A percentile compares a stretch with the other conserved stretches of the same genome.
Conservation (phyloP, 2,797 vertebrate species). For the Rousettus madagascariensis region DNA sequence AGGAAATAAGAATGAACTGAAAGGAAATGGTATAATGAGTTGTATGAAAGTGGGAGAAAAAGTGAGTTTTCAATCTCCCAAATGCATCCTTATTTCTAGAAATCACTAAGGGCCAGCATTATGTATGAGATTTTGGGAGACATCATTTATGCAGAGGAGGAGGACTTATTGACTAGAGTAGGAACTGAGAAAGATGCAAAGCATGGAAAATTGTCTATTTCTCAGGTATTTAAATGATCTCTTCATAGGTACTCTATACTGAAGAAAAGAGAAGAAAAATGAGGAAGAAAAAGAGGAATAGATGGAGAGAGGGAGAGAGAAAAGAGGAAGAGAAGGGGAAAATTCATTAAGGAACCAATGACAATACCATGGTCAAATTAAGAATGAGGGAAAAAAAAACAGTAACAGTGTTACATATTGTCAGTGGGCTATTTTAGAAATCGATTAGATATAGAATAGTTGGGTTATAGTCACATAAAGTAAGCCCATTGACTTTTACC, state of each 20-base stretch:
- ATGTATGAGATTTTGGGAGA: background rate
- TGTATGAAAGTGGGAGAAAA: background rate
- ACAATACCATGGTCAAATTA: background rate
- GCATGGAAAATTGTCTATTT: background rate
- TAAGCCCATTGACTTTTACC: background rate
- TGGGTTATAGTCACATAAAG: background rate
- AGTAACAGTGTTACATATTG: background rate
- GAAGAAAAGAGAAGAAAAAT: background rate
- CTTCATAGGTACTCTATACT: background rate
- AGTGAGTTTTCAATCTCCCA: background rate
- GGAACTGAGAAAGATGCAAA: background rate
- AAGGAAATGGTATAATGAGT: background rate
- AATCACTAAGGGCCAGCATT: background rate
- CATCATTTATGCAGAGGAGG: background rate
- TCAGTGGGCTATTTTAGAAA: background rate
- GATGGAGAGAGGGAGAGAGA: background rate
- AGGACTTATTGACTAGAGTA: background rate
- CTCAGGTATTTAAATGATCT: background rate
- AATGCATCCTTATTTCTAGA: background rate
- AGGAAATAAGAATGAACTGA: background rate
- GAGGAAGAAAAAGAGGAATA: background rate
- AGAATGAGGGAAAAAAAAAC: background rate
- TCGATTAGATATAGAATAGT: background rate
- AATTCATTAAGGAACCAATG: background rate
- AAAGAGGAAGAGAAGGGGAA: background rate